Evolutionary conservation across 2,113 vertebrate genomes (phyloP), one percentile per base, ranked within the genome.

Genomic region (Sinosuthora webbiana): DNA sequence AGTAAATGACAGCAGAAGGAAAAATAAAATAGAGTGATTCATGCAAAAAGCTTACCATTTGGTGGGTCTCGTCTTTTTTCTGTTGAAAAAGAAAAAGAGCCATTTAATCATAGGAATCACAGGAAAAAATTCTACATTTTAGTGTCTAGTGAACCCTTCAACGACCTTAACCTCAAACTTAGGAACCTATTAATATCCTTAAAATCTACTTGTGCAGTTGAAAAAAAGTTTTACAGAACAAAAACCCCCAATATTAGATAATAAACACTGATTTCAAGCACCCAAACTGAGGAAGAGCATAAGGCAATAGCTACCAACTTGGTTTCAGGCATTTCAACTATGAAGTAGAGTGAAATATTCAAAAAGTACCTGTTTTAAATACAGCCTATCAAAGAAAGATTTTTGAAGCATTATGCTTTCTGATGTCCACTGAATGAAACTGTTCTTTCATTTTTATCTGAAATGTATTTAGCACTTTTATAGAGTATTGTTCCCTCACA

Each of bases 11-110:
- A 82, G 24, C 9, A 82, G 15, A 35, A 83, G 15, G 60, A n/a
- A 76, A 94, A 60, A 71, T 10, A 64, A 69, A 85, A 69, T 30
- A 23, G 33, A 87, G 31, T 39, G 49, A 84, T 39, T 85, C 8
- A 90, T 60, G 49, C 27, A 86, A 86, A 90, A 89, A 81, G 7
- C 97, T 97, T 97, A 97, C 97, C 97, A 93, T 97, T 97, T 93
- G 96, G 97, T 44, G 96, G 97, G 45, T 97, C 97, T 95, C 97
- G 86, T 88, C 97, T 98, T 95, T 97, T 98, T 91, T 97, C 97
- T 97, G 97, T 92, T 93, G 53, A 80, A 87, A 93, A 83, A 95
- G 28, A 92, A 88, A 73, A 47, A 81, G 50, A 84, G 30, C 4
- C 55, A 56, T 56, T 94, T 85, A 93, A 78, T 91, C 45, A 73